Percentiles rank a stretch among this genome's conserved stretches.
phyloP scores from a whole-genome alignment of 2,888 invertebrate genomes.

The Emesis furor region DNA sequence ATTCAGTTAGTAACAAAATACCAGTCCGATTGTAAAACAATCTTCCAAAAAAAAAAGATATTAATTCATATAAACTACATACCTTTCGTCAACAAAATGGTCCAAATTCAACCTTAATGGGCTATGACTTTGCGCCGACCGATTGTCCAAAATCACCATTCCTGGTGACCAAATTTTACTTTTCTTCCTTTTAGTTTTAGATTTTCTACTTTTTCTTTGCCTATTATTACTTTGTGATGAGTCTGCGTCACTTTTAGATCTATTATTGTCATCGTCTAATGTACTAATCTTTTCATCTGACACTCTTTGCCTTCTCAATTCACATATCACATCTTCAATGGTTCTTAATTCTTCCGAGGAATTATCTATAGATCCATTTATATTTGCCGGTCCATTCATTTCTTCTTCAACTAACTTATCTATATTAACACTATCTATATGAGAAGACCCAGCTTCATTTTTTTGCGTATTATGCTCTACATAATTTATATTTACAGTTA shows the following conservation, averaged over 20 bases:
- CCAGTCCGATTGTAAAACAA: no score
- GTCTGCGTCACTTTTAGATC: conserved; percentile 76
- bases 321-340: conserved; percentile 85
- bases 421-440: conserved; percentile 76
- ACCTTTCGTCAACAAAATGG: conserved; percentile 89
- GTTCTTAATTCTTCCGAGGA: conserved; percentile 82
- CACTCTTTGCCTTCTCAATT: conserved; percentile 83
- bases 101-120: conserved; percentile 88
- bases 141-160: conserved; percentile 86
- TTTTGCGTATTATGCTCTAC: conserved; percentile 84
- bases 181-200: conserved; percentile 84
- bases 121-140: conserved; percentile 81
- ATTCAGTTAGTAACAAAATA: no score
- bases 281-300: conserved; percentile 80
- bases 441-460: conserved; percentile 86
- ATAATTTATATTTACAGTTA: conserved; percentile 86
- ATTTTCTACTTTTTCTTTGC: conserved; percentile 82
- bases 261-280: conserved; percentile 78
- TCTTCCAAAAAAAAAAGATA: no score
- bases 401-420: conserved; percentile 83
- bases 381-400: conserved; percentile 77
- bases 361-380: conserved; percentile 44
- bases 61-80: no score
- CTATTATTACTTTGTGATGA: conserved; percentile 79
- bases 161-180: conserved; percentile 87